Conservation (phyloP, 1,140 invertebrate genomes). For the Platyscapa corneri region DNA sequence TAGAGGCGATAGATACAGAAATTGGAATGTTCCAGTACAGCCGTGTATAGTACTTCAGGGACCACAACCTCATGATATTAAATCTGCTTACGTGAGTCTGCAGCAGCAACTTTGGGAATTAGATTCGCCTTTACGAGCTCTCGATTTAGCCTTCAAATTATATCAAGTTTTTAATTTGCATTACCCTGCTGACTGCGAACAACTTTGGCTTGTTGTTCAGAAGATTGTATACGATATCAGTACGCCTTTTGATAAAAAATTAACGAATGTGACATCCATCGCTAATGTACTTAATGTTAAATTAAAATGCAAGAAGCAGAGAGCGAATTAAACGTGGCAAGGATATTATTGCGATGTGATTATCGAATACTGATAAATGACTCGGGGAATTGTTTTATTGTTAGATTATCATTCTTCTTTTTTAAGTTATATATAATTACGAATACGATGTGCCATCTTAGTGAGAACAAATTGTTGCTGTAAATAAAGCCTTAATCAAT, state of each 20-base stretch:
- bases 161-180: slow-evolving; percentile 40
- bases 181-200: slow-evolving; percentile 16
- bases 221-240: slow-evolving; percentile 6
- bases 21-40: slow-evolving; percentile 23
- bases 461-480: not conserved
- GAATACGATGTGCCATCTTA: not conserved
- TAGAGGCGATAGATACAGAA: slow-evolving; percentile 24
- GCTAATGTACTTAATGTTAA: slow-evolving; percentile 14
- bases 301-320: slow-evolving; percentile 7
- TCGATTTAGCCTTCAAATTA: slow-evolving; percentile 31
- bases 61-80: slow-evolving; percentile 16
- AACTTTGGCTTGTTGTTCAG: slow-evolving; percentile 23
- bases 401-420: not conserved
- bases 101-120: slow-evolving; percentile 28
- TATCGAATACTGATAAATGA: not conserved
- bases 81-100: slow-evolving; percentile 30
- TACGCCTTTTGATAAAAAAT: slow-evolving; percentile 3
- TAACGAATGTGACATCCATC: not conserved
- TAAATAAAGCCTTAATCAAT: not conserved
- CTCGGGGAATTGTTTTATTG: not conserved
- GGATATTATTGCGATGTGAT: not conserved
- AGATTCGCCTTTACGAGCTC: not conserved
- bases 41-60: slow-evolving; percentile 14
- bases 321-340: not conserved
- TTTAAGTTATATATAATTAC: not conserved